Conservation (phyloP, 2,888 invertebrate genomes). For the Pachycephus smyrnensis region DNA sequence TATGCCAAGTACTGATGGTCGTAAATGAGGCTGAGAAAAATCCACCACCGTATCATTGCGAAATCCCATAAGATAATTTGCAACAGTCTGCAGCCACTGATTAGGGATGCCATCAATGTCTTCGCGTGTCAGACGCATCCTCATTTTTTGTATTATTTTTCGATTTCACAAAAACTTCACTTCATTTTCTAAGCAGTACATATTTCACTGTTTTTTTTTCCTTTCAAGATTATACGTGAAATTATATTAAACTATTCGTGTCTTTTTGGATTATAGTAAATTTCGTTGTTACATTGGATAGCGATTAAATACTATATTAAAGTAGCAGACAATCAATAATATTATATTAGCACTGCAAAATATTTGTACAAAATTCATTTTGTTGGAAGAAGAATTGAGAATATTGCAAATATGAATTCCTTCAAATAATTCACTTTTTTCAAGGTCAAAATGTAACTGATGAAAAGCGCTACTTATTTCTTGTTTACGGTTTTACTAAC, state of each 20-base stretch:
- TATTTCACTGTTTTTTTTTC: not conserved
- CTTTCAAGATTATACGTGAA: not conserved
- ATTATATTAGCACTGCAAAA: too few species aligned
- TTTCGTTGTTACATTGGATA: not conserved
- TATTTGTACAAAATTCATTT: too few species aligned
- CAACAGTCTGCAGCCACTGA: constrained; percentile 56
- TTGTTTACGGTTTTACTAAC: too few species aligned
- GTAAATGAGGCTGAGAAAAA: constrained; percentile 73
- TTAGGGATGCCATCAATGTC: constrained; percentile 17
- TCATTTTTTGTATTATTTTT: not conserved
- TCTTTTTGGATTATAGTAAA: not conserved
- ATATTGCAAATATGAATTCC: too few species aligned
- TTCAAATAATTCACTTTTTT: too few species aligned
- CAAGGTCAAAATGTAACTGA: too few species aligned
- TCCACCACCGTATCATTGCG: constrained; percentile 68
- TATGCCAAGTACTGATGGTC: constrained; percentile 70
- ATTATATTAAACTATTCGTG: not conserved
- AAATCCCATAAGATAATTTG: constrained; percentile 58
- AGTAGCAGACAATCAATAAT: too few species aligned
- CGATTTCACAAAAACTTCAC: not conserved
- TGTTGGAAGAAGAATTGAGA: too few species aligned
- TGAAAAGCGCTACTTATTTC: too few species aligned
- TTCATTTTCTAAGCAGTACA: not conserved
- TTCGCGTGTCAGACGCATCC: constrained; percentile 13
- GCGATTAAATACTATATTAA: not conserved